Evolutionary conservation across 2,797 vertebrate species (phyloP), one percentile per base, ranked within the genome.

Genomic region (Molossus alvarezi): DNA sequence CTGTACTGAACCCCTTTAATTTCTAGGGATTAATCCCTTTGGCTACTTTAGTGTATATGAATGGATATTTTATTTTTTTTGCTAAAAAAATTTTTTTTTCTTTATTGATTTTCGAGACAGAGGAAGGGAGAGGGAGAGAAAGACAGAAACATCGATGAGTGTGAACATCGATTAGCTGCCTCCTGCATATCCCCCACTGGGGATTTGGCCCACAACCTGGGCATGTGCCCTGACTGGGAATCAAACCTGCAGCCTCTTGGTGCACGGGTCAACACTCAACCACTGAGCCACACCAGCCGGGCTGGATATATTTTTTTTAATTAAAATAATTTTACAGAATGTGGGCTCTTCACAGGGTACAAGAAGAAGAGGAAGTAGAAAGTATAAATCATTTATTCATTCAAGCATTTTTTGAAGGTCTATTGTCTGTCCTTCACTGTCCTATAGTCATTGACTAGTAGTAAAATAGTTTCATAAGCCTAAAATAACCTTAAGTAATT

Each of bases 401-500:
- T 57, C 11, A 62, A 88, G 6, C 12, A 60, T 45, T 87, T 79
- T 62, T 10, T 45, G 29, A 86, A 62, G 89, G 41, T 17, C 57
- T 75, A 29, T 10, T 64, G 9, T 88, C 27, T 33, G 57, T 25
- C 75, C 10, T 76, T 85, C 25, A 94, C 29, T 82, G 12, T 83
- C 55, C 69, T 41, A 37, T 7, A 64, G n/a, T 58, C 14, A 71
- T 11, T 91, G 58, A 85, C 18, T 79, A 88, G 57, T 23, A 60
- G 53, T 15, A 95, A 90, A 93, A 85, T 79, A 77, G 55, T 71
- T 62, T 79, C 60, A 37, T 60, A 75, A 48, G 4, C 33, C 71
- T 91, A 83, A 97, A 73, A 58, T 90, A 95, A 96, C 55, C 14
- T 89, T 91, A 48, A 64, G 10, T 37, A 94, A 90, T 85, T 88